Evolutionary conservation across 2,888 invertebrate species (phyloP).

Genomic region (Napeogenes sylphis): DNA sequence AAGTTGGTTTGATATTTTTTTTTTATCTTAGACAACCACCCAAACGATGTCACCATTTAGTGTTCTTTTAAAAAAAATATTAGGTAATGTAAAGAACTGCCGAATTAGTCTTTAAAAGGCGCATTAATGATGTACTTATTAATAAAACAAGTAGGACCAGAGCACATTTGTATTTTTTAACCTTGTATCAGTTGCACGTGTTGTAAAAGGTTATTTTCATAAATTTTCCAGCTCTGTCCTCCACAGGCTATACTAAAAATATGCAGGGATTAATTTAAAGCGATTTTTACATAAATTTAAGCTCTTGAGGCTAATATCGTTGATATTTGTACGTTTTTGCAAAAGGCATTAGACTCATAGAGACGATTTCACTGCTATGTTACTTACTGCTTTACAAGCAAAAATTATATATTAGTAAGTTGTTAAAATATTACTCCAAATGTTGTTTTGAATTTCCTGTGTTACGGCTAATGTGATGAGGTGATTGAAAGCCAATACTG

Average conservation of each 20-base stretch:
- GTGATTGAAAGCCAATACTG: neutral
- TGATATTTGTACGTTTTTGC: neutral
- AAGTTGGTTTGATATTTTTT: neutral
- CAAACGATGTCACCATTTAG: constrained; percentile 55
- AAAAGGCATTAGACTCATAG: neutral
- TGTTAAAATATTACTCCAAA: neutral
- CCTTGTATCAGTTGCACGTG: constrained; percentile 6
- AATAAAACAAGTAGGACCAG: constrained; percentile 37
- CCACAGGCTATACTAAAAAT: constrained; percentile 6
- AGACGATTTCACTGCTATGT: neutral
- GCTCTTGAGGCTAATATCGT: neutral
- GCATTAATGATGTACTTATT: constrained; percentile 42
- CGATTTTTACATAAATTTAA: constrained; percentile 2
- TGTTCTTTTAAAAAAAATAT: constrained; percentile 59
- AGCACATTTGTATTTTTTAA: constrained; percentile 31
- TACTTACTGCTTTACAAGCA: neutral
- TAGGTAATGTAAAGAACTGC: constrained; percentile 60
- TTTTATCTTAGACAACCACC: neutral
- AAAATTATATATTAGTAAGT: constrained; percentile 3
- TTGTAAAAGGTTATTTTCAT: neutral
- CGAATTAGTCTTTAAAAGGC: constrained; percentile 72
- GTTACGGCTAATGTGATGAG: neutral
- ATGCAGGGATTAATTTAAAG: constrained; percentile 3
- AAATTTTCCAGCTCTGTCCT: neutral
- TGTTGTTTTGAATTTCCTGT: neutral